A percentile compares a stretch with the other conserved stretches of the same genome.
Conservation (phyloP, 2,797 vertebrate genomes). For the Galago senegalensis region DNA sequence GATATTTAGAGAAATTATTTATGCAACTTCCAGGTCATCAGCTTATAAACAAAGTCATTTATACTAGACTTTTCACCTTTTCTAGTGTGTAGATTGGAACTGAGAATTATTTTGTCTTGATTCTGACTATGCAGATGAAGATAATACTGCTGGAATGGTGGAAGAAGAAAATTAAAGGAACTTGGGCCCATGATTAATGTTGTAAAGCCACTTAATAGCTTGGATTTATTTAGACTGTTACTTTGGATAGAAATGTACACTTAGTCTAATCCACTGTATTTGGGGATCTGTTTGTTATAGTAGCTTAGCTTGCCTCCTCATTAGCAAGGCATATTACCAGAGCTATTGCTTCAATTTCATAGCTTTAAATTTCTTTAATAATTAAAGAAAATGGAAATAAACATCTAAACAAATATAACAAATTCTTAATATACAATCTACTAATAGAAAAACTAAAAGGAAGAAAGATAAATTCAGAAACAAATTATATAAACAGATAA, state of each 20-base stretch:
- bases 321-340: neutral
- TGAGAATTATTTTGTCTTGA: neutral
- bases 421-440: neutral
- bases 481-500: constrained; percentile 13
- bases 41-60: neutral
- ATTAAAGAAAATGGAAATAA: constrained; percentile 26
- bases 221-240: neutral
- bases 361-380: neutral
- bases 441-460: neutral
- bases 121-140: neutral
- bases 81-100: neutral
- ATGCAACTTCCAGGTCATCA: neutral
- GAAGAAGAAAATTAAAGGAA: constrained; percentile 36
- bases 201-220: neutral
- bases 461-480: constrained; percentile 14
- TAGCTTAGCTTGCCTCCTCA: neutral
- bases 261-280: neutral
- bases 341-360: neutral
- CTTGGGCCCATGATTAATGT: neutral
- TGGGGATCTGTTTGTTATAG: neutral
- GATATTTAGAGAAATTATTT: neutral
- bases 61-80: neutral
- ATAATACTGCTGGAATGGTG: neutral
- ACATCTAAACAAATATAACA: neutral
- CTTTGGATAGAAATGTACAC: neutral